Conservation (phyloP, 2,113 vertebrate genomes). For the Oryzias melastigma region DNA sequence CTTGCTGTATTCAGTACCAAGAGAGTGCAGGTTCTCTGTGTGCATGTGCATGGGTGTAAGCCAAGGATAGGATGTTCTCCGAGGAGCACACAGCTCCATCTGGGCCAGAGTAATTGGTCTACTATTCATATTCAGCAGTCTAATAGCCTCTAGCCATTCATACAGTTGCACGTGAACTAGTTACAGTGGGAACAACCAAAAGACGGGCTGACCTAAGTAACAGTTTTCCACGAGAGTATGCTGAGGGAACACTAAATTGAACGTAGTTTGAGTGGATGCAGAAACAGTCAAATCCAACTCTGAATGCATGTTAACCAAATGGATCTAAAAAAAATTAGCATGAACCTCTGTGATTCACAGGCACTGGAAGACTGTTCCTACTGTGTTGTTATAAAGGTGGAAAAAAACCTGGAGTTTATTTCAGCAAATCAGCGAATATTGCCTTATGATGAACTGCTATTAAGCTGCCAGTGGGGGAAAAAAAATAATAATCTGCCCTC, state of each 20-base stretch:
- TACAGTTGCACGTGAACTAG: constrained; percentile 73
- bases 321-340: neutral
- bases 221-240: constrained; percentile 34
- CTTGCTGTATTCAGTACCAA: constrained; percentile 35
- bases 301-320: constrained; percentile 33
- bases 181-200: constrained; percentile 65
- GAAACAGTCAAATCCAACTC: constrained; percentile 26
- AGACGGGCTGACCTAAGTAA: constrained; percentile 65
- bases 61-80: constrained; percentile 56
- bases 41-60: constrained; percentile 32
- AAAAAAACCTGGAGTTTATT: constrained; percentile 26
- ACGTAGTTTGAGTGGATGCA: constrained; percentile 32
- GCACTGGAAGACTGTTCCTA: constrained; percentile 7
- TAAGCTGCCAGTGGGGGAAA: constrained; percentile 49
- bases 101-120: constrained; percentile 77
- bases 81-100: constrained; percentile 69
- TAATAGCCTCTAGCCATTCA: constrained; percentile 71
- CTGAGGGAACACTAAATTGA: constrained; percentile 24
- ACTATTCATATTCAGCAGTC: constrained; percentile 78
- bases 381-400: constrained; percentile 26
- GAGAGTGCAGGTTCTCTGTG: constrained; percentile 35
- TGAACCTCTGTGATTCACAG: constrained; percentile 19
- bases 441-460: constrained; percentile 57
- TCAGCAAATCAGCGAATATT: constrained; percentile 32
- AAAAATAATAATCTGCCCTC: constrained; percentile 25